phyloP scores from a whole-genome alignment of 2,797 vertebrate species.

The Poeciliopsis presidionis region DNA sequence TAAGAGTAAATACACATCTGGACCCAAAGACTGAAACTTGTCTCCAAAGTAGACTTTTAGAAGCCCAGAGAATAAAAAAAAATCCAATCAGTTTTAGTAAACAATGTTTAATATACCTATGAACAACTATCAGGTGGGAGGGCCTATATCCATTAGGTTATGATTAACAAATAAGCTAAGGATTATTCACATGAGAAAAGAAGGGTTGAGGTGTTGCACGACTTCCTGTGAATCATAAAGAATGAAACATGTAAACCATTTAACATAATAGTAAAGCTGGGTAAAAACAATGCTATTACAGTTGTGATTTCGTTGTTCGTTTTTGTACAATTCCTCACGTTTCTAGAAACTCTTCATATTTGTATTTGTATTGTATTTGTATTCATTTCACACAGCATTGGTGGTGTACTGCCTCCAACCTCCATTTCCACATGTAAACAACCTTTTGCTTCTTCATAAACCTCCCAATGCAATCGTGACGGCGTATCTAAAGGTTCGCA shows the following conservation, averaged over 20 bases:
- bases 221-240: background rate
- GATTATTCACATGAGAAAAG: background rate
- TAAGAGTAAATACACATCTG: background rate
- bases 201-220: background rate
- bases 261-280: background rate
- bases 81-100: background rate
- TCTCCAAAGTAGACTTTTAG: background rate
- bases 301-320: background rate
- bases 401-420: background rate
- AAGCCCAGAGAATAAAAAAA: background rate
- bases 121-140: background rate
- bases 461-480: background rate
- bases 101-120: background rate
- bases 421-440: background rate
- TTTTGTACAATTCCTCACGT: background rate
- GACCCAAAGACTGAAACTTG: background rate
- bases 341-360: background rate
- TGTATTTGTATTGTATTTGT: too few species aligned
- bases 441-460: background rate
- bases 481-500: background rate
- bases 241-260: background rate
- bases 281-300: background rate
- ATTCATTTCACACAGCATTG: background rate
- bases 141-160: background rate
- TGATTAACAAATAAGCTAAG: background rate